Evolutionary conservation across 2,113 vertebrate genomes (phyloP).

Genomic region (Nymphicus hollandicus): DNA sequence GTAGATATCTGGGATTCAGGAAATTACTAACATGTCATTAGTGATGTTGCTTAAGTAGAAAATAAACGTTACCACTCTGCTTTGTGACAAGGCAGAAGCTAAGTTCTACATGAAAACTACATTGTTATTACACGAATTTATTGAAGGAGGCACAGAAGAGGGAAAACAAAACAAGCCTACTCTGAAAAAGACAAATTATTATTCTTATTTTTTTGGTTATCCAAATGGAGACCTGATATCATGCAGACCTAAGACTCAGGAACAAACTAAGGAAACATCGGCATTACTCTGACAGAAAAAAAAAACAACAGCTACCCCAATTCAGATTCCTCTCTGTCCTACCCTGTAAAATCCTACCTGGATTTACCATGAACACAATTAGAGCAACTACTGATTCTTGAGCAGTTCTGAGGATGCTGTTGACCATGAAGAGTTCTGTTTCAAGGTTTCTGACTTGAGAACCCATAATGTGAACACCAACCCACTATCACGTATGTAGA

Average conservation of each 20-base stretch:
- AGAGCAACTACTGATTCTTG: neutral
- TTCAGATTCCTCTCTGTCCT: neutral
- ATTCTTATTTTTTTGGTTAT: neutral
- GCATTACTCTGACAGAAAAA: neutral
- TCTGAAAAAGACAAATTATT: neutral
- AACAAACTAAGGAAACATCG: neutral
- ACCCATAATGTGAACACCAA: accelerated
- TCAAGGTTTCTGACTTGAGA: neutral
- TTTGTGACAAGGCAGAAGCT: neutral
- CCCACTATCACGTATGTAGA: accelerated
- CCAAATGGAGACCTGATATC: neutral
- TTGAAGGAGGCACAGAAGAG: neutral
- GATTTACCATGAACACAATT: neutral
- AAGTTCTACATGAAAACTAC: neutral
- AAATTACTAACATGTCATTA: neutral
- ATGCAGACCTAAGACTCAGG: neutral
- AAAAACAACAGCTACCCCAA: neutral
- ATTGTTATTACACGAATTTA: neutral
- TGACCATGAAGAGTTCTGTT: neutral
- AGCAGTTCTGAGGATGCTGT: neutral
- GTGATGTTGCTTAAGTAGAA: neutral
- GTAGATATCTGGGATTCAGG: neutral
- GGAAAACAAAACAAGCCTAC: neutral
- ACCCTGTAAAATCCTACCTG: neutral
- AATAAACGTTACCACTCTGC: neutral